These are phyloP conservation scores for Tiliacea citrago DNA, from an alignment of 2,888 invertebrate genomes.

Conservation along the genomic window DNA sequence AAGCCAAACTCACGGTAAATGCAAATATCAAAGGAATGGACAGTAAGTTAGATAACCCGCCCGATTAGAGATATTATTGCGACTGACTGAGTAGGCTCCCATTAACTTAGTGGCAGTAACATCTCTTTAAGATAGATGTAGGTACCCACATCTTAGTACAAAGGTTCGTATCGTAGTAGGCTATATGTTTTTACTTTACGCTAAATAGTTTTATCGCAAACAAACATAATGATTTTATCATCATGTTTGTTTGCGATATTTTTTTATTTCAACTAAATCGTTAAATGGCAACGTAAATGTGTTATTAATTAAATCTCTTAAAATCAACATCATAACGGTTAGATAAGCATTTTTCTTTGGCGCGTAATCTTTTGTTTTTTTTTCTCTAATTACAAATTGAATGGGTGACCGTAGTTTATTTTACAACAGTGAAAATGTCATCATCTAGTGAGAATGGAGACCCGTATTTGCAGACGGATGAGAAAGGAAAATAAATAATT, in stretches of 20 bases:
- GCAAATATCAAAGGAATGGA: conserved; percentile 44
- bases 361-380: no score
- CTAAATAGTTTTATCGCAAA: no score
- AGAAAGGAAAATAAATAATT: no score
- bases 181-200: no score
- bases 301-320: not conserved
- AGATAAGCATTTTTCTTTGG: not conserved
- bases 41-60: conserved; percentile 22
- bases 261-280: not conserved
- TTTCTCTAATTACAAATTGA: no score
- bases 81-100: conserved; percentile 8
- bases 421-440: no score
- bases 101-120: not conserved
- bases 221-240: no score
- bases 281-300: not conserved
- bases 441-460: no score
- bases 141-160: not conserved
- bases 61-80: conserved; percentile 32
- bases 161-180: not conserved
- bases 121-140: not conserved
- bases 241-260: not conserved
- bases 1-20: conserved; percentile 27
- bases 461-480: no score
- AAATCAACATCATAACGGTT: not conserved
- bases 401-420: no score